phyloP scores from a whole-genome alignment of 2,797 vertebrate genomes.

The Tenualosa ilisha region DNA sequence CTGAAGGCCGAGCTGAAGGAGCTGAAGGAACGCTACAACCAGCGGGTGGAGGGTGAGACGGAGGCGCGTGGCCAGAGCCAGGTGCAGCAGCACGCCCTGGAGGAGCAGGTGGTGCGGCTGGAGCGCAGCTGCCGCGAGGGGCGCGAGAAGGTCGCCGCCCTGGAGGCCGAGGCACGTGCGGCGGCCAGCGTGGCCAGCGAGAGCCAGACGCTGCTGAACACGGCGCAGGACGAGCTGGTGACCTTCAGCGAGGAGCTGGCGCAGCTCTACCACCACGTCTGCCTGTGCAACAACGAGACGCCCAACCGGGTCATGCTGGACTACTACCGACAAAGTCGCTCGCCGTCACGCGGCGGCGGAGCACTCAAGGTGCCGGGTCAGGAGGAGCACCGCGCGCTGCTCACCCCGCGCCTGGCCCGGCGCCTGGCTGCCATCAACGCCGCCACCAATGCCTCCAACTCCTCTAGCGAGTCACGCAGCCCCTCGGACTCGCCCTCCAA shows the following conservation, averaged over 20 bases:
- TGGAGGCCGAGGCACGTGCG: conserved; percentile 84
- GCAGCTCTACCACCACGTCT: conserved; percentile 96
- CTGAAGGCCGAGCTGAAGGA: conserved; percentile 90
- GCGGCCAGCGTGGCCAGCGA: conserved; percentile 78
- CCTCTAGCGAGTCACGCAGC: conserved; percentile 75
- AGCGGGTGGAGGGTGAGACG: conserved; percentile 77
- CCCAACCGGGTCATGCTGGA: conserved; percentile 96
- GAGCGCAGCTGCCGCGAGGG: conserved; percentile 84
- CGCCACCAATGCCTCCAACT: conserved; percentile 40
- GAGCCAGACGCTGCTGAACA: conserved; percentile 84
- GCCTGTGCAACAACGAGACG: conserved; percentile 96
- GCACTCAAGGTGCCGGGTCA: conserved; percentile 73
- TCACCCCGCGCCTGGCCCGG: conserved; percentile 75
- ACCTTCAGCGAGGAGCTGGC: conserved; percentile 94
- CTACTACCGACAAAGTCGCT: conserved; percentile 92
- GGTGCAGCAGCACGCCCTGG: conserved; percentile 77
- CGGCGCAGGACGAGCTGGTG: conserved; percentile 92
- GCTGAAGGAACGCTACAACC: conserved; percentile 85
- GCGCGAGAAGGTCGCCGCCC: conserved; percentile 78
- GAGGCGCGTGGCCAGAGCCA: conserved; percentile 77
- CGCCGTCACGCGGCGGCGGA: conserved; percentile 65
- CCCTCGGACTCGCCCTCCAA: conserved; percentile 79
- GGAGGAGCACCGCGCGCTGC: conserved; percentile 76
- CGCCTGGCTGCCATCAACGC: conserved; percentile 67
- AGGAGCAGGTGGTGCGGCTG: conserved; percentile 79